Percentiles rank a stretch among this genome's conserved stretches.
Evolutionary conservation across 2,888 invertebrate species (phyloP).

Genomic region (Pseudeuparius sepicola): DNA sequence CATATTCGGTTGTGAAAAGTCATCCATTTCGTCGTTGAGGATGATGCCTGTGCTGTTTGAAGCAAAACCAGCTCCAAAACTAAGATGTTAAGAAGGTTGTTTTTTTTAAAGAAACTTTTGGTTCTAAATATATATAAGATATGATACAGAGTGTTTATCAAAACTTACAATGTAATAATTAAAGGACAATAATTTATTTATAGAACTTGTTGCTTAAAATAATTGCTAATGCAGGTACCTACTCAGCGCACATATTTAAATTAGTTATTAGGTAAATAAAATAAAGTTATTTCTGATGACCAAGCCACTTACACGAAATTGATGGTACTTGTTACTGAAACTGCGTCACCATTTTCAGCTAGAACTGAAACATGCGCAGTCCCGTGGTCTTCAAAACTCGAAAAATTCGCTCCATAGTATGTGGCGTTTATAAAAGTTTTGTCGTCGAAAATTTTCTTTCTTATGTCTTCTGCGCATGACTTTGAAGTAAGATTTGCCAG

Average conservation of each 20-base stretch:
- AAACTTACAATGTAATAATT: no score
- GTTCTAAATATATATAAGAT: no score
- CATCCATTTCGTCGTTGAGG: slow-evolving; percentile 84
- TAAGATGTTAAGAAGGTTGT: no score
- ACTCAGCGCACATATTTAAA: no score
- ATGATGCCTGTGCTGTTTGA: slow-evolving; percentile 72
- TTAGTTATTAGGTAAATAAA: no score
- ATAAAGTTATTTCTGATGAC: no score
- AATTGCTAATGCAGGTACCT: no score
- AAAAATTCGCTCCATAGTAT: slow-evolving; percentile 62
- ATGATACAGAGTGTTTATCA: no score
- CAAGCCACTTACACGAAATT: slow-evolving; percentile 63
- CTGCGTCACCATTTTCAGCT: slow-evolving; percentile 79
- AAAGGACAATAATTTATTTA: no score
- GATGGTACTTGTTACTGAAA: slow-evolving; percentile 81
- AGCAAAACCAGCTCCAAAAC: slow-evolving; percentile 71
- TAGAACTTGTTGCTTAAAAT: no score
- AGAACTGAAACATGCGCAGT: slow-evolving; percentile 85
- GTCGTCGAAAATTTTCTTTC: slow-evolving; percentile 42
- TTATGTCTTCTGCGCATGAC: slow-evolving; percentile 44
- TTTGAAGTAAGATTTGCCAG: slow-evolving; percentile 54
- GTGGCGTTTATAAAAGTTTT: slow-evolving; percentile 54
- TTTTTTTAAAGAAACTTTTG: no score
- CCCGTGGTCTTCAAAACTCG: slow-evolving; percentile 63
- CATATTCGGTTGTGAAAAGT: slow-evolving; percentile 64